Evolutionary conservation across 2,888 invertebrate species (phyloP).

Genomic region (Amphimallon solstitiale): DNA sequence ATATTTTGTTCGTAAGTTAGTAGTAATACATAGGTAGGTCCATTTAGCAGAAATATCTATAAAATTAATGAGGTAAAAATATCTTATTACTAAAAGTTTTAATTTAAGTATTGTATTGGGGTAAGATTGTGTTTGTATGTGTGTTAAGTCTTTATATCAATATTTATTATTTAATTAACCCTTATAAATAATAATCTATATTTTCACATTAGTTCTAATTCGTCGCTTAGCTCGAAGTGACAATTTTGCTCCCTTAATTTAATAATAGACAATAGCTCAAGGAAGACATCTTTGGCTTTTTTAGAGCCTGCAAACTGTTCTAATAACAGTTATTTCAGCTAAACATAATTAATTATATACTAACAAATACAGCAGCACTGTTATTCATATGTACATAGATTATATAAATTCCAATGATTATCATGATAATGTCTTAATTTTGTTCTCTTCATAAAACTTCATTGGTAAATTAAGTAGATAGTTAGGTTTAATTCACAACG

Average conservation of each 20-base stretch:
- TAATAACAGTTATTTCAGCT: slow-evolving; percentile 57
- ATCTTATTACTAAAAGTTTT: slow-evolving; percentile 28
- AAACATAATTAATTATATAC: slow-evolving; percentile 43
- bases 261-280: slow-evolving; percentile 55
- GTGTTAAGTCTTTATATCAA: slow-evolving; percentile 30
- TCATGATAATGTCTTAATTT: not conserved
- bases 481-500: too few relatives aligned
- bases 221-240: slow-evolving; percentile 49
- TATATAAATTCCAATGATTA: not conserved
- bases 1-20: slow-evolving; percentile 31
- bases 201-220: slow-evolving; percentile 36
- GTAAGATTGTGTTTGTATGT: slow-evolving; percentile 31
- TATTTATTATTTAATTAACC: slow-evolving; percentile 22
- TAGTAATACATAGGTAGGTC: slow-evolving; percentile 30
- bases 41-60: slow-evolving; percentile 27
- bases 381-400: slow-evolving; percentile 34
- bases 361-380: slow-evolving; percentile 34
- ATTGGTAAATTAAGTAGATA: too few relatives aligned
- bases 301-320: slow-evolving; percentile 59
- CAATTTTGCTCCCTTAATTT: slow-evolving; percentile 53
- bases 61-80: slow-evolving; percentile 25
- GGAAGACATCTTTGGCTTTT: slow-evolving; percentile 63
- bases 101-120: slow-evolving; percentile 20
- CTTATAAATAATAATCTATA: slow-evolving; percentile 33
- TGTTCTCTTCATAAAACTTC: not conserved